Conservation (phyloP, 2,113 vertebrate species). For the Hippoglossus stenolepis region DNA sequence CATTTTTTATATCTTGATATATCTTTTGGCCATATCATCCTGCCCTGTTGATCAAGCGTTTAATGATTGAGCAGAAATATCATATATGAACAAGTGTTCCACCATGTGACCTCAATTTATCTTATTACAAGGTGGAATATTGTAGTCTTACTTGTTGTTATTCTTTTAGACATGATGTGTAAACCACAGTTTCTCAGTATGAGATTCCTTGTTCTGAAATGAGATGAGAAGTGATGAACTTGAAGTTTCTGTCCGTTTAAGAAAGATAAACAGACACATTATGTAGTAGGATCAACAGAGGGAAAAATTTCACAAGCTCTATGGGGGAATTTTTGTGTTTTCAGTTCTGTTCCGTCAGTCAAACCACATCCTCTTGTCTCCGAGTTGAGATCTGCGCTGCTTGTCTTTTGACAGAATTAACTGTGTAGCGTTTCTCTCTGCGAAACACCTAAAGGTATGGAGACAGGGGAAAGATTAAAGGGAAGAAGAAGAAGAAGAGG, state of each 20-base stretch:
- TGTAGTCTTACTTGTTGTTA: too few species aligned
- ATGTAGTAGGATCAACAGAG: not conserved
- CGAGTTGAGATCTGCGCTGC: not conserved
- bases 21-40: too few species aligned
- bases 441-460: not conserved
- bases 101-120: too few species aligned
- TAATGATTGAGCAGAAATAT: too few species aligned
- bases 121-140: too few species aligned
- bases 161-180: too few species aligned
- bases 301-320: not conserved
- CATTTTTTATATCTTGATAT: too few species aligned
- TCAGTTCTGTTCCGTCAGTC: not conserved
- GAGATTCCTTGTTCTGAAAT: not conserved
- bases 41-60: too few species aligned
- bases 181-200: not conserved
- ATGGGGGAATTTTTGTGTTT: slow-evolving; percentile 23
- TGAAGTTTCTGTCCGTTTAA: not conserved
- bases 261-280: not conserved
- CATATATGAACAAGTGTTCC: too few species aligned
- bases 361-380: slow-evolving; percentile 64
- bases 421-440: not conserved
- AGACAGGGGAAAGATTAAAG: slow-evolving; percentile 4
- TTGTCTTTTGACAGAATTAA: slow-evolving; percentile 9
- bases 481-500: not conserved
- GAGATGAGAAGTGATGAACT: not conserved